A percentile compares a stretch with the other conserved stretches of the same genome.
Conservation (phyloP, 2,797 vertebrate genomes). For the Huso huso region DNA sequence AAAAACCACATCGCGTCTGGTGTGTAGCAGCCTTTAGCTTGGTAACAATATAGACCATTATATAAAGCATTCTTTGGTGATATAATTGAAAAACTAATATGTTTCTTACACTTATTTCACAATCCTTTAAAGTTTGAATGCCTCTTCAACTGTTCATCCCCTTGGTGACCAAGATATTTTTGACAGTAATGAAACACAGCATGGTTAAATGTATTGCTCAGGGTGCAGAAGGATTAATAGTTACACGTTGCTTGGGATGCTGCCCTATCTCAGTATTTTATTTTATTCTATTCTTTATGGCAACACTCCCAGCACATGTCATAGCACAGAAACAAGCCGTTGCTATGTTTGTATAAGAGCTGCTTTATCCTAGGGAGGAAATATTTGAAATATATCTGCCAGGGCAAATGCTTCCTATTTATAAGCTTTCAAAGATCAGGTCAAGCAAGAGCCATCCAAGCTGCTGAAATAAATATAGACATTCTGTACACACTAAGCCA, state of each 20-base stretch:
- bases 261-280: constrained; percentile 2
- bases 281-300: background rate
- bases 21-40: too few species aligned
- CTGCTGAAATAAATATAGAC: constrained; percentile 2
- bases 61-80: constrained; percentile 51
- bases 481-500: background rate
- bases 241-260: background rate
- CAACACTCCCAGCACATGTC: background rate
- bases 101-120: constrained; percentile 9
- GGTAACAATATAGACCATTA: constrained; percentile 8
- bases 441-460: background rate
- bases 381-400: background rate
- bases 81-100: constrained; percentile 30
- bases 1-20: too few species aligned
- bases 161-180: background rate
- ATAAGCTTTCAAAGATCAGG: background rate
- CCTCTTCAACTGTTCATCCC: constrained; percentile 2
- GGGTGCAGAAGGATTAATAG: background rate
- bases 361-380: background rate
- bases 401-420: background rate
- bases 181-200: background rate
- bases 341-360: background rate
- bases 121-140: constrained; percentile 13
- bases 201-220: background rate
- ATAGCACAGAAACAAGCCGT: background rate